phyloP scores from a whole-genome alignment of 2,888 invertebrate genomes.

The Leucophora obtusa region DNA sequence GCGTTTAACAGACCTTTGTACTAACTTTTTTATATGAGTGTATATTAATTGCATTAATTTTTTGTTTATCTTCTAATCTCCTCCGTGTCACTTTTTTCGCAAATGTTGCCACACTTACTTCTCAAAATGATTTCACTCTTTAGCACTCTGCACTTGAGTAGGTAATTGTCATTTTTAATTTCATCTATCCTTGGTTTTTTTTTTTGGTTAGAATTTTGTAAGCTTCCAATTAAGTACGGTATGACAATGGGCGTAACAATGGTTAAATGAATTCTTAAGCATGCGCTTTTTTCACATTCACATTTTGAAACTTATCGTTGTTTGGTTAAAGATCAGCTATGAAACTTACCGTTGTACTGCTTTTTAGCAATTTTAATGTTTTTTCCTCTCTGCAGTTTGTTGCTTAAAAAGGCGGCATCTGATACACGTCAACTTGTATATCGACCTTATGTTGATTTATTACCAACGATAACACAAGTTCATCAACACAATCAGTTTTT shows the following conservation, averaged over 20 bases:
- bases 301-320: slow-evolving; percentile 15
- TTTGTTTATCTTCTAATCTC: too few relatives aligned
- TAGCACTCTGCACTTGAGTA: not conserved
- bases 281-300: not conserved
- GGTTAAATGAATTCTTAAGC: slow-evolving; percentile 56
- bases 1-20: too few relatives aligned
- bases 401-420: slow-evolving; percentile 40
- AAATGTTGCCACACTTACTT: too few relatives aligned
- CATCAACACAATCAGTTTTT: slow-evolving; percentile 53
- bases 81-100: too few relatives aligned
- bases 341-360: slow-evolving; percentile 25
- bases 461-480: slow-evolving; percentile 60
- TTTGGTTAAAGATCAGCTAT: slow-evolving; percentile 40
- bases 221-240: slow-evolving; percentile 48
- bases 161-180: slow-evolving; percentile 1
- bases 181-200: not conserved
- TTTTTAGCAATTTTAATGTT: not conserved
- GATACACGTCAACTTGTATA: slow-evolving; percentile 42
- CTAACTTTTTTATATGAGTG: too few relatives aligned
- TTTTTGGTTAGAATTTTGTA: slow-evolving; percentile 36
- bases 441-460: slow-evolving; percentile 63
- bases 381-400: slow-evolving; percentile 12
- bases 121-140: not conserved
- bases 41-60: too few relatives aligned
- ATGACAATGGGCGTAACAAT: slow-evolving; percentile 53